Evolutionary conservation across 2,113 vertebrate genomes (phyloP), one percentile per base, ranked within the genome.

Genomic region (Engystomops pustulosus): DNA sequence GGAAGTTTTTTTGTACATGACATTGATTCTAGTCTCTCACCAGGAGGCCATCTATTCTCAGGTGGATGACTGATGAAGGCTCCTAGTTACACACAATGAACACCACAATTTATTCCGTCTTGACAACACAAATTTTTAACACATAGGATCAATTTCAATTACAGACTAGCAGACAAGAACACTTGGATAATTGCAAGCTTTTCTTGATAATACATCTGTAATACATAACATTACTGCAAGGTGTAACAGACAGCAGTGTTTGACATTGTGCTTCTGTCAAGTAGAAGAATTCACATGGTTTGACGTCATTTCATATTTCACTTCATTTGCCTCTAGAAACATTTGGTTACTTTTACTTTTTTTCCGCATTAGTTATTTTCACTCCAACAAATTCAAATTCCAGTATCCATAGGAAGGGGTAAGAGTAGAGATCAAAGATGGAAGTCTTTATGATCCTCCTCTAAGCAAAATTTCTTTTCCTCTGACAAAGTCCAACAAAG

Each of bases 91-190:
- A 65, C 25, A 27, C 14, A 8, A 30, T 65, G 32, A 67, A 36
- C 62, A 67, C 30, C 17, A 36, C 62, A 34, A 67, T 67, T 67
- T 17, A 36, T 30, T 6, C 15, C 14, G 15, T 36, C 32, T 8
- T 36, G 62, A 67, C 62, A 67, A 65, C 60, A 65, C 27, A 18
- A 32, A 67, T 67, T 67, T 67, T 67, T 67, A 34, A 67, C 62
- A 67, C 6, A 10, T 36, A 9, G 62, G 32, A 67, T 67, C 62
- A 67, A 67, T 67, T 67, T 67, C 62, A 67, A 67, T 67, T 67
- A 67, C 17, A 67, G 20, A 67, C 15, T 67, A 67, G 30, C 32
- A 67, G 62, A 67, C 62, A 67, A 32, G 68, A 70, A 70, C 36
- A 23, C 68, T 70, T 70, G 44, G 68, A 70, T 32, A 70, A 70